Conservation (phyloP, 1,140 invertebrate genomes). For the Nephila pilipes region DNA sequence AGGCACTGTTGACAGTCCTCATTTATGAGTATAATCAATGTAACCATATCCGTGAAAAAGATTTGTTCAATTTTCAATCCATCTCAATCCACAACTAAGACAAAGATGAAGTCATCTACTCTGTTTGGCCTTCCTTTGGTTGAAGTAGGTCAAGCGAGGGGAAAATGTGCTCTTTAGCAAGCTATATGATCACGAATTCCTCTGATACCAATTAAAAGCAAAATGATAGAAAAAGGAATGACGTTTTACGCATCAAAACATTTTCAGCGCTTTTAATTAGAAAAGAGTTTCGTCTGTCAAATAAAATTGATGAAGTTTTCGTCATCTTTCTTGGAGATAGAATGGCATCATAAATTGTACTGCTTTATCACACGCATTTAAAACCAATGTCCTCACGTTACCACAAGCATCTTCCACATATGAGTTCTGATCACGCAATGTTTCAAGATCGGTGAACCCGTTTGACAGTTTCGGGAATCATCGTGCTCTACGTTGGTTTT, state of each 20-base stretch:
- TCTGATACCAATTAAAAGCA: neutral
- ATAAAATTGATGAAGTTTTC: neutral
- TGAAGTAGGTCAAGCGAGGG: slow-evolving; percentile 1
- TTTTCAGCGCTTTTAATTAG: neutral
- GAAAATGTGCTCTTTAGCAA: neutral
- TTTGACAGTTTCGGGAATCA: neutral
- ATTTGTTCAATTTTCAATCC: neutral
- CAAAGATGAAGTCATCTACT: neutral
- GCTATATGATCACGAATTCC: neutral
- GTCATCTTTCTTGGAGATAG: neutral
- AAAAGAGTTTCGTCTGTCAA: neutral
- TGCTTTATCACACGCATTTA: neutral
- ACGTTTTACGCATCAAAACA: neutral
- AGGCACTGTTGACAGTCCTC: neutral
- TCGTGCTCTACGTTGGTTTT: neutral
- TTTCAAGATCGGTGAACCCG: neutral
- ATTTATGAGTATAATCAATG: neutral
- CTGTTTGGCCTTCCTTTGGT: neutral
- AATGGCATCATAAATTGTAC: neutral
- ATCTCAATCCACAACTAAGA: neutral
- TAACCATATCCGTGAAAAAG: neutral
- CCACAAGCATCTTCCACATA: neutral
- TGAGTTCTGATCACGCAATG: neutral
- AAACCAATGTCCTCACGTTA: neutral
- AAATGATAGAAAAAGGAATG: neutral